phyloP scores from a whole-genome alignment of 2,888 invertebrate genomes.

The Leptogaster cylindrica region DNA sequence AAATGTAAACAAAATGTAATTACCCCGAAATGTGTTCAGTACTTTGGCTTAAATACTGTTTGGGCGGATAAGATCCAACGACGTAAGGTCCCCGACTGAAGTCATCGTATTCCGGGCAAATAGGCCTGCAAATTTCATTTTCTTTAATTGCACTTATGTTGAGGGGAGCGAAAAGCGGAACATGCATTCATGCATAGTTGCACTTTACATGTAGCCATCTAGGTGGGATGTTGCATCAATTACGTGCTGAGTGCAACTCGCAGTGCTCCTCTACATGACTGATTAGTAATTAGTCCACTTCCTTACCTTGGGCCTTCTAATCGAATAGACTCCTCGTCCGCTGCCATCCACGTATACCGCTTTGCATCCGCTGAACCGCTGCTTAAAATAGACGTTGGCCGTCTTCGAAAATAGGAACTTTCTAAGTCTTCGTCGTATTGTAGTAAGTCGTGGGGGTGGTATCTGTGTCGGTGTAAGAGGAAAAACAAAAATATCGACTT shows the following conservation, averaged over 20 bases:
- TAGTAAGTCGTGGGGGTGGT: conserved; percentile 66
- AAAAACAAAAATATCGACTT: conserved; percentile 9
- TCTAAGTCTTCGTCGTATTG: conserved; percentile 76
- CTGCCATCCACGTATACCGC: conserved; percentile 79
- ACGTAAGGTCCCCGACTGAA: conserved; percentile 49
- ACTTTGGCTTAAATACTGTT: conserved; percentile 59
- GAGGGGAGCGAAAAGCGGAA: not conserved
- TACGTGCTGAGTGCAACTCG: not conserved
- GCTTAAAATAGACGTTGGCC: conserved; percentile 77
- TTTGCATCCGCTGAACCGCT: conserved; percentile 69
- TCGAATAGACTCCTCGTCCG: conserved; percentile 75
- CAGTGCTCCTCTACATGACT: not conserved
- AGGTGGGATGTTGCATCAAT: not conserved
- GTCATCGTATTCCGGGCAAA: conserved; percentile 49
- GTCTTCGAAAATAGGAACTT: conserved; percentile 80
- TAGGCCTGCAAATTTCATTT: conserved; percentile 45
- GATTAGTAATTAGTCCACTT: not conserved
- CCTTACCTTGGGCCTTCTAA: conserved; percentile 72
- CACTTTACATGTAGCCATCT: not conserved
- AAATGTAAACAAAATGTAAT: conserved; percentile 41
- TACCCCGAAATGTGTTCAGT: conserved; percentile 57
- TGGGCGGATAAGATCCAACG: conserved; percentile 50
- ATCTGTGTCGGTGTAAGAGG: conserved; percentile 37
- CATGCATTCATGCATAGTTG: not conserved
- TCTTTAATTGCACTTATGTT: conserved; percentile 41